Evolutionary conservation across 2,888 invertebrate species (phyloP), one percentile per base, ranked within the genome.

Genomic region (Octodonta nipae): DNA sequence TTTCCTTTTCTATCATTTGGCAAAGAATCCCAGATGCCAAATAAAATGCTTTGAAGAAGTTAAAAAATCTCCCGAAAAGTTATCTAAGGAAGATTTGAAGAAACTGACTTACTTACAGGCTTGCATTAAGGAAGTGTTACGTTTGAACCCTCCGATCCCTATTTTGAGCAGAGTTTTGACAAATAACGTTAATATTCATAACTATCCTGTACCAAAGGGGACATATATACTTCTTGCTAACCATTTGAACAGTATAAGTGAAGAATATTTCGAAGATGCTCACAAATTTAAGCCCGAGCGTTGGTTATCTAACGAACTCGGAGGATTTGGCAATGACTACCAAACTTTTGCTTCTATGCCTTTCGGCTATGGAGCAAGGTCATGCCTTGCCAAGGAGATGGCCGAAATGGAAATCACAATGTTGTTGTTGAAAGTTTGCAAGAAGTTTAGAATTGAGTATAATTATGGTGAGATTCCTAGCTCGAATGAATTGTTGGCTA

Each of bases 101-200:
- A 46, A 51, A 3, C 56, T 67, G 46, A 67, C 68, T 0, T 76
- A 72, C 48, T 56, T 77, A 15, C 69, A 70, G 52, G 75, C 77
- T 1, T 76, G 75, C 43, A 63, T 77, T 28, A 71, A 70, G 43
- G 77, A 78, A 46, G 70, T 71, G 31, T 54, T 77, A 33, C 64
- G 77, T 51, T 60, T 78, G 41, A 67, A 68, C 33, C 75, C 77
- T n/a, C 72, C 77, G 1, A 73, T 78, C 44, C 76, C 77, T 3
- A 62, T 74, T 28, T 52, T 77, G 10, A 71, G 70, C 16, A 65
- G 78, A 41, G 58, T 73, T 30, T 51, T 76, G 3, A 67, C 70
- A 4, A 70, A 68, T 44, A 70, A 71, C 45, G 67, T 75, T 27
- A 63, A 63, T 24, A 54, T 78, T 41, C 72, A 76, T 43, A 68